A percentile compares a stretch with the other conserved stretches of the same genome.
These are phyloP conservation scores for Semnornis frantzii DNA, from an alignment of 2,113 vertebrate species.

Conservation along the genomic window DNA sequence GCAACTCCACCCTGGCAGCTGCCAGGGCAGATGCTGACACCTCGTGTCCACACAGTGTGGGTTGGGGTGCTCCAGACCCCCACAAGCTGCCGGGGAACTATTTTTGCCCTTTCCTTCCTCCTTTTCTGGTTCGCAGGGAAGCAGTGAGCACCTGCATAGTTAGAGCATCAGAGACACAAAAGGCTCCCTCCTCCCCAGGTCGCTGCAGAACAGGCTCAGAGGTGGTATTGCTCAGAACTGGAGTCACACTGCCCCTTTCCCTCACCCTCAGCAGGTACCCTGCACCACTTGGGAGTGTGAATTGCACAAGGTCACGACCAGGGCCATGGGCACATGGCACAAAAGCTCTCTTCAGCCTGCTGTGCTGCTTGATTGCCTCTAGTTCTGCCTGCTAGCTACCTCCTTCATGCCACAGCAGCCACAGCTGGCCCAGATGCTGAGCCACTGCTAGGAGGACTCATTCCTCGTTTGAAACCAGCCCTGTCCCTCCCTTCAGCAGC, in stretches of 20 bases:
- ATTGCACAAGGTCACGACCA: neutral
- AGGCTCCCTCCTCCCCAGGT: neutral
- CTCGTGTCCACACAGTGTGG: constrained; percentile 67
- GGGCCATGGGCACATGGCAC: neutral
- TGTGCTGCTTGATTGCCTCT: neutral
- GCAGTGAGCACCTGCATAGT: constrained; percentile 53
- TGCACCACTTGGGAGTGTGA: neutral
- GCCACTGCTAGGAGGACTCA: rapidly evolving
- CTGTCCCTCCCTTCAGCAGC: neutral
- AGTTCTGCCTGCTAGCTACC: neutral
- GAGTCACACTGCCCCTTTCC: neutral
- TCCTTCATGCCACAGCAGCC: neutral
- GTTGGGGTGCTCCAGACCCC: constrained; percentile 20
- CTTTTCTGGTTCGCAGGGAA: neutral
- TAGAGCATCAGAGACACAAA: neutral
- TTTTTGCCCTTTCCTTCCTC: neutral
- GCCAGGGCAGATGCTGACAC: constrained; percentile 39
- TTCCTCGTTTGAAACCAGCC: neutral
- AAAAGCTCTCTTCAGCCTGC: neutral
- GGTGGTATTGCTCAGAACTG: constrained; percentile 35
- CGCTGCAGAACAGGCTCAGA: neutral
- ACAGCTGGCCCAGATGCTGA: neutral
- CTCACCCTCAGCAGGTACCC: neutral
- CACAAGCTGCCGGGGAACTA: neutral
- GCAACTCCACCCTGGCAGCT: neutral